Conservation (phyloP, 2,888 invertebrate species). For the Serrognathus titanus region DNA sequence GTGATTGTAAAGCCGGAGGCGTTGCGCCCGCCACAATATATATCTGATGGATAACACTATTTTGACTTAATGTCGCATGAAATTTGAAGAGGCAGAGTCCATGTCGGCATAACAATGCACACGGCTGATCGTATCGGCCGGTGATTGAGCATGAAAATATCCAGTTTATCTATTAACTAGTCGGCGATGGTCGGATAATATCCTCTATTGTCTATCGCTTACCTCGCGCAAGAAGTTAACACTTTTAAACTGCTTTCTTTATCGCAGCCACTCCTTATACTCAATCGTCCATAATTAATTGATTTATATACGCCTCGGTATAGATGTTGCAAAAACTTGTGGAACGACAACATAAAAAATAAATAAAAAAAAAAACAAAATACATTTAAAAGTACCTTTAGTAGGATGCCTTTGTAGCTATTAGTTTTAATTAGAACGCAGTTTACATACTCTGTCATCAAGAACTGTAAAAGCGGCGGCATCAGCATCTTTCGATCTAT, state of each 20-base stretch:
- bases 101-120: slow-evolving; percentile 46
- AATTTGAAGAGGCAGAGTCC: slow-evolving; percentile 48
- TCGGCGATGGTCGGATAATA: slow-evolving; percentile 43
- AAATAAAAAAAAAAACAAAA: slow-evolving; percentile 3
- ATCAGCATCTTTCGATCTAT: slow-evolving; percentile 6
- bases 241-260: slow-evolving; percentile 31
- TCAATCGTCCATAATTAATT: slow-evolving; percentile 37
- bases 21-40: slow-evolving; percentile 14
- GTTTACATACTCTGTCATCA: slow-evolving; percentile 17
- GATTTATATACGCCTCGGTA: slow-evolving; percentile 35
- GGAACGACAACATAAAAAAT: slow-evolving; percentile 8
- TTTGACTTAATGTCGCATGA: slow-evolving; percentile 51
- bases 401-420: slow-evolving; percentile 9
- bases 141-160: slow-evolving; percentile 50
- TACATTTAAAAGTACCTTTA: slow-evolving; percentile 1
- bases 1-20: slow-evolving; percentile 22
- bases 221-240: slow-evolving; percentile 34
- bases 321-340: slow-evolving; percentile 27
- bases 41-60: slow-evolving; percentile 47
- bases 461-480: slow-evolving; percentile 16
- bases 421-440: slow-evolving; percentile 22
- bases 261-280: slow-evolving; percentile 32
- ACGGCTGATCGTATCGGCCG: slow-evolving; percentile 45
- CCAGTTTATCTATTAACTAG: slow-evolving; percentile 50
- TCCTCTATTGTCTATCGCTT: slow-evolving; percentile 42